Conservation (phyloP, 2,888 invertebrate species). For the Abrostola triplasia region DNA sequence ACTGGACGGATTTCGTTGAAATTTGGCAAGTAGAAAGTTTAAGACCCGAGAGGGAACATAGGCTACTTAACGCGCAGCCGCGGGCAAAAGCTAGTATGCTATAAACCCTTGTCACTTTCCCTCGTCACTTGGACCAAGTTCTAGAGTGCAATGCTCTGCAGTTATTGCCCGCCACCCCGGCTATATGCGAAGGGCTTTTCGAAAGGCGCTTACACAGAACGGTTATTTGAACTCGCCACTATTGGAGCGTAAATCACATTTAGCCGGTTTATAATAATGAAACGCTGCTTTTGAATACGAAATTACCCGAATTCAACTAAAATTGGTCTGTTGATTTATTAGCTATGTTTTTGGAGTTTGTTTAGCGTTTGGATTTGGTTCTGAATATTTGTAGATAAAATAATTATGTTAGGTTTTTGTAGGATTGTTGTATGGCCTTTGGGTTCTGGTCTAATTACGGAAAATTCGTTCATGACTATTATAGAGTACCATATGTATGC, state of each 20-base stretch:
- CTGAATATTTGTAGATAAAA: not conserved
- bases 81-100: too few species aligned
- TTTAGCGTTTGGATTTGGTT: not conserved
- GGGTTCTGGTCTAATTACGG: too few species aligned
- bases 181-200: conserved; percentile 59
- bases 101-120: not conserved
- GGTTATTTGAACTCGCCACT: conserved; percentile 58
- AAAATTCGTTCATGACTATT: too few species aligned
- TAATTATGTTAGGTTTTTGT: too few species aligned
- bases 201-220: conserved; percentile 55
- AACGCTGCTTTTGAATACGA: conserved; percentile 52
- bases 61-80: too few species aligned
- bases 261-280: conserved; percentile 59
- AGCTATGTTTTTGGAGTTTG: too few species aligned
- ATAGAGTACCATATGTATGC: too few species aligned
- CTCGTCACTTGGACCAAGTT: conserved; percentile 39
- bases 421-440: too few species aligned
- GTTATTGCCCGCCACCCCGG: conserved; percentile 56
- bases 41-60: too few species aligned
- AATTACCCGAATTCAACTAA: conserved; percentile 35
- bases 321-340: conserved; percentile 15
- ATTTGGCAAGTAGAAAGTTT: too few species aligned
- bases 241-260: conserved; percentile 57
- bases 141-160: conserved; percentile 67
- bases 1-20: too few species aligned